phyloP scores from a whole-genome alignment of 92 coral and sea anemone genomes.

The Actinernus sp. region DNA sequence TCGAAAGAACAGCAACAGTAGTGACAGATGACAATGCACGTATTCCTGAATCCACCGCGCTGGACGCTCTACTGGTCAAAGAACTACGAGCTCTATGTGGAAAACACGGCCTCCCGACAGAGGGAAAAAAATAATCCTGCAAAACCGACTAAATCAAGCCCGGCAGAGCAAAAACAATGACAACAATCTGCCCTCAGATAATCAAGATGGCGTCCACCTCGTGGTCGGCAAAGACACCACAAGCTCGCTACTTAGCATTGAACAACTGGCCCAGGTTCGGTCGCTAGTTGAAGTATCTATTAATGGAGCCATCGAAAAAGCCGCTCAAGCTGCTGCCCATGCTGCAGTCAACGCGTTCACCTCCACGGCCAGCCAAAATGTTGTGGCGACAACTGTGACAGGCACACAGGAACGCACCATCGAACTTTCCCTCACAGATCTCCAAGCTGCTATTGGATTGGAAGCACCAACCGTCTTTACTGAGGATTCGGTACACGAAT shows the following conservation, averaged over 20 bases:
- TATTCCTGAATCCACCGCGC: slow-evolving; percentile 20
- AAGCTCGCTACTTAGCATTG: slow-evolving; percentile 3
- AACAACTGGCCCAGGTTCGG: slow-evolving; percentile 11
- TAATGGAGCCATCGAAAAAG: not conserved
- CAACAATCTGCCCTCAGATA: not conserved
- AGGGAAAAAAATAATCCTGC: too few species aligned
- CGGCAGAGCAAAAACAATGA: too few species aligned
- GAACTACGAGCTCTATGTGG: slow-evolving; percentile 9
- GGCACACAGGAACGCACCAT: not conserved
- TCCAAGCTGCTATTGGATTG: slow-evolving; percentile 1
- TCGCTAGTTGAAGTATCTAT: slow-evolving; percentile 3
- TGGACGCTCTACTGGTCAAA: slow-evolving; percentile 2
- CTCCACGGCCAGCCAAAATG: not conserved
- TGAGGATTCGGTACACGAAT: slow-evolving; percentile 20
- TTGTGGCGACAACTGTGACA: not conserved
- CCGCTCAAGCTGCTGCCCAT: slow-evolving; percentile 4
- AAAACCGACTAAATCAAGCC: not conserved
- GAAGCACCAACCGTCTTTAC: not conserved
- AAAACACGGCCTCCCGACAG: too few species aligned
- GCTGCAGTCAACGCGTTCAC: slow-evolving; percentile 13
- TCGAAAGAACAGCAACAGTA: not conserved
- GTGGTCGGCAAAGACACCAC: not conserved
- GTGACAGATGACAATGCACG: slow-evolving; percentile 3
- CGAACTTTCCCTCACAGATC: not conserved
- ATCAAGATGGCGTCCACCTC: not conserved